Conservation (phyloP, 2,113 vertebrate species). For the Rhea americana region DNA sequence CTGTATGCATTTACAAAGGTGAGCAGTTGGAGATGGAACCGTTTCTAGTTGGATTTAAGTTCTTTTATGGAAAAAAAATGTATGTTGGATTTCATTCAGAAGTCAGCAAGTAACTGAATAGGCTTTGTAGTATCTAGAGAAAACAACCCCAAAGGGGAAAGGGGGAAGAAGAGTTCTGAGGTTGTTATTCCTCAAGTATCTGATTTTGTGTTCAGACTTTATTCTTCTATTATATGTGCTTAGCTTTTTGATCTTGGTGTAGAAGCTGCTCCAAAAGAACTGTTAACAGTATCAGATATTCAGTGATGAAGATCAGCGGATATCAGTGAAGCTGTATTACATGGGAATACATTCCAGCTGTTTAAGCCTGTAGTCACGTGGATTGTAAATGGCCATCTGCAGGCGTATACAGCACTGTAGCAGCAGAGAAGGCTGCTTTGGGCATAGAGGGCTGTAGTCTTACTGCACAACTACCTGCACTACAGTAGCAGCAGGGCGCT, state of each 20-base stretch:
- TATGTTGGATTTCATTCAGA: neutral
- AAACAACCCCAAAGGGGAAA: neutral
- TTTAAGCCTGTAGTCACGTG: neutral
- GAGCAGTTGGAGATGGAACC: neutral
- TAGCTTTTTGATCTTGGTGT: neutral
- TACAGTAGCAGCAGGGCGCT: too few relatives aligned
- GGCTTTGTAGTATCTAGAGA: neutral
- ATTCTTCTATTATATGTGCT: neutral
- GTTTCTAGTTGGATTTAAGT: neutral
- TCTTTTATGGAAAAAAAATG: neutral
- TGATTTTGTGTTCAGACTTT: neutral
- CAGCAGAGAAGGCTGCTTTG: neutral
- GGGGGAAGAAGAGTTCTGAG: neutral
- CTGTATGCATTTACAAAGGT: neutral
- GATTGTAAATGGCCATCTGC: neutral
- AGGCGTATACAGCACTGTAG: neutral
- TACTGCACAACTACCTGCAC: neutral
- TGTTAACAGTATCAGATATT: neutral
- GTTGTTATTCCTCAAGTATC: neutral
- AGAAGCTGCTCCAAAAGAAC: neutral
- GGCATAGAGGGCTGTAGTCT: neutral
- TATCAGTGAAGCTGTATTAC: neutral
- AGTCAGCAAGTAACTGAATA: neutral
- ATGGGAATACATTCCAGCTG: neutral
- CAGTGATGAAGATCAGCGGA: neutral